Percentiles rank a stretch among this genome's conserved stretches.
phyloP scores from a whole-genome alignment of 2,797 vertebrate genomes.

The Syngnathus rostellatus region DNA sequence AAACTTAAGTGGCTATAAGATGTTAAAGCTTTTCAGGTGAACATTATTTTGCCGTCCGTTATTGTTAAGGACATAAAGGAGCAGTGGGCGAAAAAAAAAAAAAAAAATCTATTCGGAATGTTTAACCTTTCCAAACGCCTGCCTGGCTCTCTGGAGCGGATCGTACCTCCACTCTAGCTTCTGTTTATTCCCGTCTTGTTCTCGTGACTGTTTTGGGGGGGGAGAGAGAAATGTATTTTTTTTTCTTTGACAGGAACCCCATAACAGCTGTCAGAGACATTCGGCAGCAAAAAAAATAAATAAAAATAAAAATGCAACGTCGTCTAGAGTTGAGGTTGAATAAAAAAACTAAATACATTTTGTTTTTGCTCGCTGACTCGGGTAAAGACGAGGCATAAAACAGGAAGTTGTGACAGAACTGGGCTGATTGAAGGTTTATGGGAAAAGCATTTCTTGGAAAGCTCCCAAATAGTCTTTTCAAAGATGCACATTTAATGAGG shows the following conservation, averaged over 20 bases:
- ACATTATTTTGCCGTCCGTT: slow-evolving; percentile 55
- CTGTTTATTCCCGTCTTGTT: slow-evolving; percentile 55
- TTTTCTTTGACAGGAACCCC: slow-evolving; percentile 56
- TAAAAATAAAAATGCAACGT: slow-evolving; percentile 9
- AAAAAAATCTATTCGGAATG: slow-evolving; percentile 31
- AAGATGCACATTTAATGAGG: slow-evolving; percentile 24
- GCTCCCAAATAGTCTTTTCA: slow-evolving; percentile 36
- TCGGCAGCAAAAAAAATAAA: slow-evolving; percentile 34
- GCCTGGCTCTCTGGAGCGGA: slow-evolving; percentile 38
- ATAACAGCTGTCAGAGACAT: slow-evolving; percentile 63
- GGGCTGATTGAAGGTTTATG: slow-evolving; percentile 61
- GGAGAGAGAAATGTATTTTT: slow-evolving; percentile 18
- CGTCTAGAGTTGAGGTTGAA: slow-evolving; percentile 24
- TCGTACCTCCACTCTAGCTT: slow-evolving; percentile 29
- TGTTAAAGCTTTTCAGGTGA: slow-evolving; percentile 51
- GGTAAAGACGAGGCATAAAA: slow-evolving; percentile 44
- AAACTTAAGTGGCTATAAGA: slow-evolving; percentile 40
- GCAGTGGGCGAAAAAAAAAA: slow-evolving; percentile 22
- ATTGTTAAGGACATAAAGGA: slow-evolving; percentile 36
- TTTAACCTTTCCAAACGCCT: slow-evolving; percentile 43
- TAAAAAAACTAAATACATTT: slow-evolving; percentile 26
- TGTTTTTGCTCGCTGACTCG: slow-evolving; percentile 54
- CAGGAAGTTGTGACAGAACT: slow-evolving; percentile 59
- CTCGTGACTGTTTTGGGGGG: slow-evolving; percentile 38
- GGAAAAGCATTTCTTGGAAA: slow-evolving; percentile 47